These are phyloP conservation scores for Ranitomeya variabilis DNA, from an alignment of 2,113 vertebrate genomes.

Conservation along the genomic window DNA sequence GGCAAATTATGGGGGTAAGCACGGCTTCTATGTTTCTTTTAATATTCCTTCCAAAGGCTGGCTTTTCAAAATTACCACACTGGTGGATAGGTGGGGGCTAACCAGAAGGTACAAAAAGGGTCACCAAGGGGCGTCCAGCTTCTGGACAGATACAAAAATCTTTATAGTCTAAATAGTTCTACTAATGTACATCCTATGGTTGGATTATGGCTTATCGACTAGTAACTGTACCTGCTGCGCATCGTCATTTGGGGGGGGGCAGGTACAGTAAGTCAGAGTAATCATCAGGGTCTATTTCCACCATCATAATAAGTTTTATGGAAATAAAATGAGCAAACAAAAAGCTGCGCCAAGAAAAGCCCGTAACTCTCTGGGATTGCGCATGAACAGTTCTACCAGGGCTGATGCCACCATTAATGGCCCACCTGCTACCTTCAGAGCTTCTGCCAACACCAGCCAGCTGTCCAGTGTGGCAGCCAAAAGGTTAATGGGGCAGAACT, in stretches of 20 bases:
- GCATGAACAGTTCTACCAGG: background rate
- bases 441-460: background rate
- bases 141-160: too few relatives aligned
- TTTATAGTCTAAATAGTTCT: too few relatives aligned
- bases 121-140: too few relatives aligned
- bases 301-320: background rate
- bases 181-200: too few relatives aligned
- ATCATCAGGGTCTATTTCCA: background rate
- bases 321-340: background rate
- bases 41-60: too few relatives aligned
- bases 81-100: too few relatives aligned
- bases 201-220: background rate
- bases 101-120: too few relatives aligned
- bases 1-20: too few relatives aligned
- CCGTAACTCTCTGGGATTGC: background rate
- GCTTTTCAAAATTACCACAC: too few relatives aligned
- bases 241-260: background rate
- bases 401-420: background rate
- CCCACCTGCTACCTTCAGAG: constrained; percentile 24
- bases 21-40: too few relatives aligned
- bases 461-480: constrained; percentile 35
- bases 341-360: background rate
- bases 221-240: background rate
- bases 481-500: constrained; percentile 40
- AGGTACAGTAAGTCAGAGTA: background rate